These are phyloP conservation scores for Itoplectis maculator DNA, from an alignment of 2,888 invertebrate species.

Conservation along the genomic window DNA sequence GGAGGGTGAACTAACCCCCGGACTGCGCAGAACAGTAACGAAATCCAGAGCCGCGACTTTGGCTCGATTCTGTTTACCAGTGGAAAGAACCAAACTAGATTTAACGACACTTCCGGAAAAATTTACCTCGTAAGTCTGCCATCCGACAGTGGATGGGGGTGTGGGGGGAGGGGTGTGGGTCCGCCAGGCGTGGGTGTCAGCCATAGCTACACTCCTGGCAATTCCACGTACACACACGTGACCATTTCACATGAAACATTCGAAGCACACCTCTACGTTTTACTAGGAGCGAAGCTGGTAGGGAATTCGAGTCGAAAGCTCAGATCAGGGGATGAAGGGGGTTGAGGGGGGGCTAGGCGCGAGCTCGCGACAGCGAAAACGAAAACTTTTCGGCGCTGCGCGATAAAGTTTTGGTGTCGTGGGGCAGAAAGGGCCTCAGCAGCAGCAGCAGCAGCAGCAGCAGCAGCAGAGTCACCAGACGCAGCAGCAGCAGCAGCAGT, in stretches of 20 bases:
- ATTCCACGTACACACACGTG: background rate
- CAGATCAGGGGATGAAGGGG: too few species aligned
- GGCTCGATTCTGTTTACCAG: conserved; percentile 63
- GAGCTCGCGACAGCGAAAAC: conserved; percentile 53
- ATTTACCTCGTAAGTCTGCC: conserved; percentile 66
- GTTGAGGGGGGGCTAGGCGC: conserved; percentile 3
- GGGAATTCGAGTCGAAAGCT: conserved; percentile 1
- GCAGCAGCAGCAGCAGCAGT: background rate
- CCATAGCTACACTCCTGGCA: background rate
- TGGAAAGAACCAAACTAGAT: conserved; percentile 66
- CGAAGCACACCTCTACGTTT: background rate
- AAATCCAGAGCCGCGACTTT: background rate
- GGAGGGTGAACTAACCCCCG: conserved; percentile 40
- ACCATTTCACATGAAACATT: background rate
- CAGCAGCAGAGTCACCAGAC: background rate
- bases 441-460: background rate
- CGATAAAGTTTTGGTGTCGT: conserved; percentile 3
- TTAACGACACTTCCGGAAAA: conserved; percentile 70
- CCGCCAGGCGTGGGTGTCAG: conserved; percentile 3
- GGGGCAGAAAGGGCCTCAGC: conserved; percentile 2
- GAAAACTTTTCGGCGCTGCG: conserved; percentile 46
- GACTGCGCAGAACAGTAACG: conserved; percentile 23
- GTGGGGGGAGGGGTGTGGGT: too few species aligned
- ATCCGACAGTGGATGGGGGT: background rate
- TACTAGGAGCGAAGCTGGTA: background rate